Percentiles rank a stretch among this genome's conserved stretches.
These are phyloP conservation scores for Verasper variegatus DNA, from an alignment of 2,113 vertebrate genomes.

Conservation along the genomic window DNA sequence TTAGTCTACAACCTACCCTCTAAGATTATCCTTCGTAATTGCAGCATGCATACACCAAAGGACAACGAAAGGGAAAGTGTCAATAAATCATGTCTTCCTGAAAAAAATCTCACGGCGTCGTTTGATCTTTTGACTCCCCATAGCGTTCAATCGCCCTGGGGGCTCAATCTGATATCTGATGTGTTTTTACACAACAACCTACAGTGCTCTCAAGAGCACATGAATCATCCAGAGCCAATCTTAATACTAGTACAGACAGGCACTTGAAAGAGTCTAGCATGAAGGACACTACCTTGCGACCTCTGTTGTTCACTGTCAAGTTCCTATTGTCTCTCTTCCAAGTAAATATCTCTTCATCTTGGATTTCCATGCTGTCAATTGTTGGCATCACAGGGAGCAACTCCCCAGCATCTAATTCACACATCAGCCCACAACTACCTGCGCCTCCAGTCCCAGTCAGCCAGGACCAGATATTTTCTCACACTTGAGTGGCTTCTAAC, in stretches of 20 bases:
- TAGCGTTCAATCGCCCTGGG: conserved; percentile 6
- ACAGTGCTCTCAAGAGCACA: neutral
- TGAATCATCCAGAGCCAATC: conserved; percentile 13
- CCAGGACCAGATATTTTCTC: conserved; percentile 23
- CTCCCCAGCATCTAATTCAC: conserved; percentile 12
- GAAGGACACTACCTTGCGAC: neutral
- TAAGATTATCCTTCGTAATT: conserved; percentile 42
- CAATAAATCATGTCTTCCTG: conserved; percentile 45
- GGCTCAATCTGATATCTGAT: conserved; percentile 19
- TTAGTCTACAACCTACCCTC: neutral
- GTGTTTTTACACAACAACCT: conserved; percentile 35
- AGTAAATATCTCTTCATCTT: neutral
- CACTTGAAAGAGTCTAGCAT: conserved; percentile 17
- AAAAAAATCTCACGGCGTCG: conserved; percentile 35
- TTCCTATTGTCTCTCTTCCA: neutral
- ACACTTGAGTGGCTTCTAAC: conserved; percentile 36
- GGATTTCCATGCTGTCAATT: neutral
- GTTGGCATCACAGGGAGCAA: neutral
- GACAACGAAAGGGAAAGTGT: neutral
- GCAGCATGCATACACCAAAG: conserved; percentile 18
- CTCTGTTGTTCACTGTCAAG: conserved; percentile 3
- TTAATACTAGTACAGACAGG: conserved; percentile 2
- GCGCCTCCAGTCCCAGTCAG: conserved; percentile 6
- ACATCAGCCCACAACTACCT: conserved; percentile 34
- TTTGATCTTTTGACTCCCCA: conserved; percentile 38